Conservation (phyloP, 1,140 invertebrate species). For the Caenorhabditis tropicalis region DNA sequence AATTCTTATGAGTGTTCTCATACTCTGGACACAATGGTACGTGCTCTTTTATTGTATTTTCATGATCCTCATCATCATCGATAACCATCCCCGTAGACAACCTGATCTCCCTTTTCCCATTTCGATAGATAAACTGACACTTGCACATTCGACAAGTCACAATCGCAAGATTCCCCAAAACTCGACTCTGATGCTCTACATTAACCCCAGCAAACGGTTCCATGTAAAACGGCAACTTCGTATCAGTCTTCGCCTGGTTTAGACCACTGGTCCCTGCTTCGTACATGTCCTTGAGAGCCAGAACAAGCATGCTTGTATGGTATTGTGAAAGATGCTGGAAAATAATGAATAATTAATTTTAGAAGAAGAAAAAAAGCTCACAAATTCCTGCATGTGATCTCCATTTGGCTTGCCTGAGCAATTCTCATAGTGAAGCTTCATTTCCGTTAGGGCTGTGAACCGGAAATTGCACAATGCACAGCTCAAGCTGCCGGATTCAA, state of each 20-base stretch:
- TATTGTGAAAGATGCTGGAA: background rate
- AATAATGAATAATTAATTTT: too few relatives aligned
- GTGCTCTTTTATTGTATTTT: background rate
- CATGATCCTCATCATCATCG: background rate
- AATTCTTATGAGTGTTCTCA: background rate
- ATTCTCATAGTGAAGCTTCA: background rate
- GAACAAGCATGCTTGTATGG: background rate
- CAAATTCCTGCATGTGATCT: background rate
- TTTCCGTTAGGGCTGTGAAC: background rate
- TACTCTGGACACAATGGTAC: background rate
- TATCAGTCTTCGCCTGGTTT: background rate
- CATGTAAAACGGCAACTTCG: background rate
- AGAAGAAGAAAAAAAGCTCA: background rate
- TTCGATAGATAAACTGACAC: background rate
- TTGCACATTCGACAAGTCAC: conserved; percentile 12
- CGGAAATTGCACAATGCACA: background rate
- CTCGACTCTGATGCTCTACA: background rate
- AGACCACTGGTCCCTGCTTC: background rate
- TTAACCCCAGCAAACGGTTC: background rate
- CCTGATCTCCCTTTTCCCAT: background rate
- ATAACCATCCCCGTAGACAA: background rate
- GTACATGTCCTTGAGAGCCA: background rate
- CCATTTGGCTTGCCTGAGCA: background rate
- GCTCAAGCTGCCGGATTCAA: background rate
- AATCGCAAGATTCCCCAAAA: background rate